Percentiles rank a stretch among this genome's conserved stretches.
phyloP scores from a whole-genome alignment of 2,888 invertebrate genomes.

The Drosophila picticornis region DNA sequence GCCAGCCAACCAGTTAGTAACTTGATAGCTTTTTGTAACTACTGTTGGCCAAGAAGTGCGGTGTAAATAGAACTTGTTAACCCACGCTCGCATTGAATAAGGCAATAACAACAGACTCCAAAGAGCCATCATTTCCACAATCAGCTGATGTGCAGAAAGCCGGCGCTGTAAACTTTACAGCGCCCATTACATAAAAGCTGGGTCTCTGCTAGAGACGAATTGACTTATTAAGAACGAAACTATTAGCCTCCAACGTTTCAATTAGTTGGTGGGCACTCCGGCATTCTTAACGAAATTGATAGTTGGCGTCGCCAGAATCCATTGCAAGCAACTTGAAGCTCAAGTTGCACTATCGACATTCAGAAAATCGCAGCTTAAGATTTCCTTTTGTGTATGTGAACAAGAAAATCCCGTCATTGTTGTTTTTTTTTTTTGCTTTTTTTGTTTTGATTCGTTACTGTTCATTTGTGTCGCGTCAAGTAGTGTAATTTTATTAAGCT shows the following conservation, averaged over 20 bases:
- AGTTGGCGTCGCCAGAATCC: constrained; percentile 29
- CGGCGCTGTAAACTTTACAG: constrained; percentile 71
- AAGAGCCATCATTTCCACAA: not conserved
- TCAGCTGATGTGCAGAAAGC: constrained; percentile 13
- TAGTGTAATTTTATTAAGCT: constrained; percentile 51
- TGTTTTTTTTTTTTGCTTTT: not conserved
- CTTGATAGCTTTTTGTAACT: constrained; percentile 25
- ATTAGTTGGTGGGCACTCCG: constrained; percentile 9
- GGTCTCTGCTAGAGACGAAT: constrained; percentile 39
- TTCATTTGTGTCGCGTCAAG: constrained; percentile 35
- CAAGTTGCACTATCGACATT: not conserved
- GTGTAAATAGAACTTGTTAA: constrained; percentile 27
- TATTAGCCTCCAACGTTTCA: constrained; percentile 3
- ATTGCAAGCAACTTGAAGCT: constrained; percentile 30
- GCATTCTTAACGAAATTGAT: constrained; percentile 29
- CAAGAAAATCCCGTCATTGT: constrained; percentile 16
- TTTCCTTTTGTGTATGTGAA: constrained; percentile 28
- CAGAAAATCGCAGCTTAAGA: constrained; percentile 30
- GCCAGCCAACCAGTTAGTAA: constrained; percentile 22
- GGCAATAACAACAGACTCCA: constrained; percentile 2
- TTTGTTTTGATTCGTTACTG: constrained; percentile 24
- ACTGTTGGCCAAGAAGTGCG: constrained; percentile 17
- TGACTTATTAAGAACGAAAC: constrained; percentile 25
- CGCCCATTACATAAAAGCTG: constrained; percentile 63
- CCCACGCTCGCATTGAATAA: not conserved